A percentile compares a stretch with the other conserved stretches of the same genome.
phyloP scores from a whole-genome alignment of 1,140 invertebrate species.

The Nephila pilipes region DNA sequence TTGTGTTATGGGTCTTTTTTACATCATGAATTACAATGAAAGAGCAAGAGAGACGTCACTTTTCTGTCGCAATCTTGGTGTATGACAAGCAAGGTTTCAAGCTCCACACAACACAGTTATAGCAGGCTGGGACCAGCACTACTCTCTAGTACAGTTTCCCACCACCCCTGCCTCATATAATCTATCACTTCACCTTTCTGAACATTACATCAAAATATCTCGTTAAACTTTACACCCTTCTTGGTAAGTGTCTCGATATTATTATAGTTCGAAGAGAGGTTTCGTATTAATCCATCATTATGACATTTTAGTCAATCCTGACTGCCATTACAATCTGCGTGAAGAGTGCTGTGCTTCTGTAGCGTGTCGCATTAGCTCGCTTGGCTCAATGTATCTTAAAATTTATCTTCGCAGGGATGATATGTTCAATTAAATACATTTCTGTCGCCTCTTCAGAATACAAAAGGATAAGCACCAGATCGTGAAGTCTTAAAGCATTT shows the following conservation, averaged over 20 bases:
- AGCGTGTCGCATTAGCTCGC: neutral
- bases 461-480: neutral
- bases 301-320: slow-evolving; percentile 48
- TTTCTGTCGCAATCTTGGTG: neutral
- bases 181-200: slow-evolving; percentile 43
- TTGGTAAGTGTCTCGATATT: slow-evolving; percentile 43
- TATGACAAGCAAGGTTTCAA: neutral
- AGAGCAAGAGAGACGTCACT: neutral
- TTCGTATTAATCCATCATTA: slow-evolving; percentile 64
- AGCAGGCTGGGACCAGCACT: neutral
- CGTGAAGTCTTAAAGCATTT: neutral
- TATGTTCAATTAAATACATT: slow-evolving; percentile 7
- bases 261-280: slow-evolving; percentile 22
- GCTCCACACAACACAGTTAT: neutral
- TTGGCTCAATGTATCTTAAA: neutral
- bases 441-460: neutral
- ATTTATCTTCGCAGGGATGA: slow-evolving; percentile 20
- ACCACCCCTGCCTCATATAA: neutral
- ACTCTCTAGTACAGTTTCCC: neutral
- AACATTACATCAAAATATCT: slow-evolving; percentile 64
- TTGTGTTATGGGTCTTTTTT: no score
- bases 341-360: neutral
- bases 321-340: slow-evolving; percentile 16
- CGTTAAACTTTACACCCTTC: slow-evolving; percentile 63
- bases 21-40: no score